Percentiles rank a stretch among this genome's conserved stretches.
These are phyloP conservation scores for Papilio polyxenes DNA, from an alignment of 1,140 invertebrate genomes.

Conservation along the genomic window DNA sequence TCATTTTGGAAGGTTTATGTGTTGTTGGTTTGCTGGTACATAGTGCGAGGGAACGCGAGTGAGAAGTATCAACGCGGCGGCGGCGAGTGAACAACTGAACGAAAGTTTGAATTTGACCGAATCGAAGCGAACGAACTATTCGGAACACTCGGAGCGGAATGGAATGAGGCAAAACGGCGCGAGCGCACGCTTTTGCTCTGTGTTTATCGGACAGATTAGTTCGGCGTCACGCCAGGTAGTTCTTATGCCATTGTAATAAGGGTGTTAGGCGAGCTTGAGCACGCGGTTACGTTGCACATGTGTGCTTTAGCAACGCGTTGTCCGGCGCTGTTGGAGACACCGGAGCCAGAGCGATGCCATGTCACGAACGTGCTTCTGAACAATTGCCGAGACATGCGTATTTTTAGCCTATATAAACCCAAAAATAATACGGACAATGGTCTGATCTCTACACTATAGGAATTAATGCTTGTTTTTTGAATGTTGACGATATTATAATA, in stretches of 20 bases:
- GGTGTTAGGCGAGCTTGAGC: conserved; percentile 60
- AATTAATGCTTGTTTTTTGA: not conserved
- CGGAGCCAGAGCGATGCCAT: conserved; percentile 30
- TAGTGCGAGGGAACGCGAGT: conserved; percentile 68
- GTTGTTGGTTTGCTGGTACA: conserved; percentile 77
- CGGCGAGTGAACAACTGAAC: conserved; percentile 75
- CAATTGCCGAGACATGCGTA: conserved; percentile 70
- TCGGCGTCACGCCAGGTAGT: conserved; percentile 58
- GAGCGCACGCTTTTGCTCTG: conserved; percentile 77
- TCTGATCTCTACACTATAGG: conserved; percentile 45
- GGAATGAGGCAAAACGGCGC: conserved; percentile 76
- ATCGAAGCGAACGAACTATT: conserved; percentile 70
- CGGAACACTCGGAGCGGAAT: conserved; percentile 64
- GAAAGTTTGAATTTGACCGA: conserved; percentile 49
- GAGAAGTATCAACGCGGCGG: conserved; percentile 69
- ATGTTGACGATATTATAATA: not conserved
- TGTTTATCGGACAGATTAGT: conserved; percentile 69
- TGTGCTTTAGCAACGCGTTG: conserved; percentile 48
- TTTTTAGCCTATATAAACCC: conserved; percentile 67
- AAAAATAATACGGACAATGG: conserved; percentile 69
- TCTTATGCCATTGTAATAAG: conserved; percentile 74
- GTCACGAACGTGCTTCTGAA: conserved; percentile 49
- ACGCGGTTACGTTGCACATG: conserved; percentile 48
- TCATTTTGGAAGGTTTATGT: conserved; percentile 80
- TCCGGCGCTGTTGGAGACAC: conserved; percentile 48